Evolutionary conservation across 2,888 invertebrate genomes (phyloP).

Genomic region (Neoaliturus tenellus): DNA sequence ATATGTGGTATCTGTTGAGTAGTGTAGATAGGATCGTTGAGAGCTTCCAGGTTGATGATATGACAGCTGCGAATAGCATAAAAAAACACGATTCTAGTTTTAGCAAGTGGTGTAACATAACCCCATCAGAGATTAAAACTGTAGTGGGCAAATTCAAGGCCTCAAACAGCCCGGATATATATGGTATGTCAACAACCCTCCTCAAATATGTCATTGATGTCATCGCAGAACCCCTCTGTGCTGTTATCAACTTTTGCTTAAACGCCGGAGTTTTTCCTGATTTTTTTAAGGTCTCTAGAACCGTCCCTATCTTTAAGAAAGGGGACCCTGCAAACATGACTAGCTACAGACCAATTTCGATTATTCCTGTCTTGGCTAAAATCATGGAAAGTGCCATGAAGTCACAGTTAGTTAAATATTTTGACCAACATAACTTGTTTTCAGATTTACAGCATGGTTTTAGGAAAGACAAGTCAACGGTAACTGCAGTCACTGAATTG

Average conservation of each 20-base stretch:
- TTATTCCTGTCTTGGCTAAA: no score
- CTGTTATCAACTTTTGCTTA: not conserved
- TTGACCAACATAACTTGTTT: not conserved
- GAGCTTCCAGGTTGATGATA: no score
- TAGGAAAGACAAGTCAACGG: constrained; percentile 10
- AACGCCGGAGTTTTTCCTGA: not conserved
- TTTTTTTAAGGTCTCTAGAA: not conserved
- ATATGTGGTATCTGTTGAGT: no score
- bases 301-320: not conserved
- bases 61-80: no score
- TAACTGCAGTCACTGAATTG: constrained; percentile 4
- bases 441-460: constrained; percentile 13
- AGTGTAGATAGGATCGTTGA: no score
- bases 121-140: no score
- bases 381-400: not conserved
- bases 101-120: no score
- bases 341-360: not conserved
- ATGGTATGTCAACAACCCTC: not conserved
- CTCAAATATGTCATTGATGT: not conserved
- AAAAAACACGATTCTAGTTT: no score
- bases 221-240: not conserved
- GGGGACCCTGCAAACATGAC: not conserved
- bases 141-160: not conserved
- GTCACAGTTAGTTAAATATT: not conserved
- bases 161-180: not conserved